These are phyloP conservation scores for Saimiri boliviensis DNA, from an alignment of 2,113 vertebrate genomes.

Conservation along the genomic window DNA sequence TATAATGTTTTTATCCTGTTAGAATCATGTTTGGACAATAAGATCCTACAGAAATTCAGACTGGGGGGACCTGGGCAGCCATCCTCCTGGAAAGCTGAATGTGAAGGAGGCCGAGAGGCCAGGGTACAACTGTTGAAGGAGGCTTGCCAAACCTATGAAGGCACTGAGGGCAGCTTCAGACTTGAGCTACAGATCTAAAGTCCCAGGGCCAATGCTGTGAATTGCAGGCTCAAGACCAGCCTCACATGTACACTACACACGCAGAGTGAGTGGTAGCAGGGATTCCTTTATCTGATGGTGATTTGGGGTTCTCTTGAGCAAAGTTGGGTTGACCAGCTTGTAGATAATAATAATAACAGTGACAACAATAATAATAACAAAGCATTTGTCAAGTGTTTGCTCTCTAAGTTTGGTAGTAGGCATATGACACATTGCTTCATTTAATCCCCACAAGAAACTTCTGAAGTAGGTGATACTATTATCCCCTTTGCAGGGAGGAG, in stretches of 20 bases:
- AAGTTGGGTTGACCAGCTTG: neutral
- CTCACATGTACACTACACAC: neutral
- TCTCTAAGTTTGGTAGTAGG: neutral
- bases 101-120: neutral
- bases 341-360: neutral
- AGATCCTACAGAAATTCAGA: neutral
- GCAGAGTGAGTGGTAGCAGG: neutral
- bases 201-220: neutral
- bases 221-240: neutral
- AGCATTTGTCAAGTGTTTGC: neutral
- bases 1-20: neutral
- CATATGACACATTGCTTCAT: neutral
- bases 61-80: neutral
- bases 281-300: neutral
- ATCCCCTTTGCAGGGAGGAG: neutral
- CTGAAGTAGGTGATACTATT: neutral
- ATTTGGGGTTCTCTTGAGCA: neutral
- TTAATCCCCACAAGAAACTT: neutral
- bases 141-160: neutral
- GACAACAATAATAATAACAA: neutral
- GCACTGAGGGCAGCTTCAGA: neutral
- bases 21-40: too few species aligned
- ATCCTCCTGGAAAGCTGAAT: neutral
- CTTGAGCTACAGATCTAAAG: neutral
- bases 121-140: rapidly evolving